Conservation (phyloP, 2,888 invertebrate species). For the Eupeodes latifasciatus region DNA sequence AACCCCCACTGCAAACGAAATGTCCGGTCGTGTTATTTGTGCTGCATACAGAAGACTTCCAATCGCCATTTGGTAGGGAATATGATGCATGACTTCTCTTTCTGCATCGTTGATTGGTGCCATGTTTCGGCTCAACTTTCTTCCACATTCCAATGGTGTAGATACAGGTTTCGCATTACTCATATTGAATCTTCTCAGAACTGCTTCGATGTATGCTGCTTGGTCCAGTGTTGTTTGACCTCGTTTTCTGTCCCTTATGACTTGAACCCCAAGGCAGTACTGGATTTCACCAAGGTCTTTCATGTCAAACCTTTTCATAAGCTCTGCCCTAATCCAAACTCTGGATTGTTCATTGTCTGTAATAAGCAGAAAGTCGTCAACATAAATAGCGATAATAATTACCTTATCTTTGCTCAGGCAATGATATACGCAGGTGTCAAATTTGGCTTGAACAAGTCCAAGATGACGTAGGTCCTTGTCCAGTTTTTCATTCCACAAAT, state of each 20-base stretch:
- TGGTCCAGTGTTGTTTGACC: conserved; percentile 28
- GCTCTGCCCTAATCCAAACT: conserved; percentile 5
- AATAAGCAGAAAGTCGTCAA: conserved; percentile 21
- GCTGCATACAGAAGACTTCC: conserved; percentile 28
- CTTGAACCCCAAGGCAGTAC: conserved; percentile 3
- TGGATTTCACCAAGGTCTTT: conserved; percentile 19
- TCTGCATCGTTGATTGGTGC: conserved; percentile 44
- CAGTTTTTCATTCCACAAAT: conserved; percentile 43
- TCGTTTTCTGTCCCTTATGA: not conserved
- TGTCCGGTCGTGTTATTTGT: conserved; percentile 39
- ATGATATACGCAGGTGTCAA: conserved; percentile 38
- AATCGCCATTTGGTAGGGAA: conserved; percentile 35
- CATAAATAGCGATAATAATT: not conserved
- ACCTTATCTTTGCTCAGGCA: conserved; percentile 16
- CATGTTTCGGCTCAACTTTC: conserved; percentile 35
- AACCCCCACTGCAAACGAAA: conserved; percentile 36
- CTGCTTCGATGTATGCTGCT: conserved; percentile 20
- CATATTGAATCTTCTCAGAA: conserved; percentile 37
- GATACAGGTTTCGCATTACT: conserved; percentile 29
- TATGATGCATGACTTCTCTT: conserved; percentile 20
- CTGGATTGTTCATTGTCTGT: conserved; percentile 7
- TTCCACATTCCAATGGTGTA: conserved; percentile 42
- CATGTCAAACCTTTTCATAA: conserved; percentile 21
- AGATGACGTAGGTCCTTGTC: conserved; percentile 38
- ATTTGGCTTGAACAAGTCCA: conserved; percentile 33